Evolutionary conservation across 2,113 vertebrate species (phyloP), one percentile per base, ranked within the genome.

Genomic region (Scartelaos histophorus): DNA sequence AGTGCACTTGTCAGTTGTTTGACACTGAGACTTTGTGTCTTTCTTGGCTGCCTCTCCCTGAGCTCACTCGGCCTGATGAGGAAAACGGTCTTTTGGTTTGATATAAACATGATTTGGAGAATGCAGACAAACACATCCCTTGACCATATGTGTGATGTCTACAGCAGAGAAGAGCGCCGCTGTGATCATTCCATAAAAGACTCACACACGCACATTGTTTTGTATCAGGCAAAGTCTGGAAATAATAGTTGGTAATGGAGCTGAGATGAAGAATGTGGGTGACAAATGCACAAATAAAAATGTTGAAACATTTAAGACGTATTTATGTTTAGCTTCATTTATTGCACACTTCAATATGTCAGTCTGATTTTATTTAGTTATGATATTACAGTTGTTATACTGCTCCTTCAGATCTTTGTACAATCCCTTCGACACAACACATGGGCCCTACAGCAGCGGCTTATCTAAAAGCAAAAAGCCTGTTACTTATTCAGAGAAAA

Each of bases 191-290:
- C 78, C 81, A 76, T 78, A 87, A 76, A 80, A 89, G 78, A 88
- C 86, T 87, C 89, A 87, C 87, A 89, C 79, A 57, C 76, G 88
- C 76, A 86, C 88, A 88, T 84, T 56, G 83, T 86, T 91, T 86
- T 79, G 84, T 86, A 92, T 90, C 90, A 91, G 85, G 85, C 88
- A 60, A 80, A 91, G 85, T 93, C 90, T 94, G 92, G 93, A 92
- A 92, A 86, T 86, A 91, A 92, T 90, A 84, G 66, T 83, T 82
- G 10, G 24, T 85, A 92, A 90, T 89, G 78, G 73, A 80, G 76
- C 86, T 92, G 73, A 66, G 91, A 91, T 89, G 86, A 82, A 79
- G 88, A 89, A 73, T 38, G 81, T 71, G 47, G 53, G 75, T 45
- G 45, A 61, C 66, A 61, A 69, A 73, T 85, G 78, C 77, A 76